phyloP scores from a whole-genome alignment of 1,140 invertebrate species.

The Rhagoletis pomonella region DNA sequence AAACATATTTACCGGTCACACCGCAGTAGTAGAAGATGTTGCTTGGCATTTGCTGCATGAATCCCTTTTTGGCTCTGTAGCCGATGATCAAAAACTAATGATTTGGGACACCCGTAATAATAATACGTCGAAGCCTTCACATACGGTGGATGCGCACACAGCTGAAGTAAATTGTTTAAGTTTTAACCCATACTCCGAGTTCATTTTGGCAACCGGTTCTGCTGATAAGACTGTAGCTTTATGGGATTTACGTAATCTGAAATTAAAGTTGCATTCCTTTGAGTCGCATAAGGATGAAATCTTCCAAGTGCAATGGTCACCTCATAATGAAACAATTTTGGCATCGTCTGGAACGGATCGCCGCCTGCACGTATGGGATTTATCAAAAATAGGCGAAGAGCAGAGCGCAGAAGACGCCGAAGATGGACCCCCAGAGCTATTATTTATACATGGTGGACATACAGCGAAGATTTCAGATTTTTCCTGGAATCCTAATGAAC shows the following conservation, averaged over 20 bases:
- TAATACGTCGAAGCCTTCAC: slow-evolving; percentile 97
- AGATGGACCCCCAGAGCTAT: slow-evolving; percentile 97
- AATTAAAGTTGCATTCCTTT: slow-evolving; percentile 98
- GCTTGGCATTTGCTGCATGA: slow-evolving; percentile 99
- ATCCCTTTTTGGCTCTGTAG: slow-evolving; percentile 98
- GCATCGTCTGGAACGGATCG: slow-evolving; percentile 99
- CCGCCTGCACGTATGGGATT: slow-evolving; percentile 98
- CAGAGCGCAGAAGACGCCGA: slow-evolving; percentile 99
- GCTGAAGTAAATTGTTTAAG: slow-evolving; percentile 99
- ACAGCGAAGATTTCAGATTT: slow-evolving; percentile 99
- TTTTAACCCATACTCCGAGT: slow-evolving; percentile 99
- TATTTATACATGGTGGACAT: slow-evolving; percentile 99
- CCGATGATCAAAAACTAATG: slow-evolving; percentile 99
- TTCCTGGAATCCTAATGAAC: slow-evolving; percentile 99
- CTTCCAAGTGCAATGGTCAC: slow-evolving; percentile 99
- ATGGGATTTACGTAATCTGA: slow-evolving; percentile 98
- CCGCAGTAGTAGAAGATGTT: slow-evolving; percentile 99
- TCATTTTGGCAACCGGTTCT: slow-evolving; percentile 98
- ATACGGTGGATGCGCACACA: slow-evolving; percentile 98
- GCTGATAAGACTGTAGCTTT: slow-evolving; percentile 97
- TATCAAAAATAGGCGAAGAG: slow-evolving; percentile 99
- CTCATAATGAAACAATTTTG: slow-evolving; percentile 99
- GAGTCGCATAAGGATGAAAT: slow-evolving; percentile 99
- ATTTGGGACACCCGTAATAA: slow-evolving; percentile 99
- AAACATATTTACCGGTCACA: slow-evolving; percentile 99